These are phyloP conservation scores for Brassicogethes aeneus DNA, from an alignment of 2,888 invertebrate genomes.

Conservation along the genomic window DNA sequence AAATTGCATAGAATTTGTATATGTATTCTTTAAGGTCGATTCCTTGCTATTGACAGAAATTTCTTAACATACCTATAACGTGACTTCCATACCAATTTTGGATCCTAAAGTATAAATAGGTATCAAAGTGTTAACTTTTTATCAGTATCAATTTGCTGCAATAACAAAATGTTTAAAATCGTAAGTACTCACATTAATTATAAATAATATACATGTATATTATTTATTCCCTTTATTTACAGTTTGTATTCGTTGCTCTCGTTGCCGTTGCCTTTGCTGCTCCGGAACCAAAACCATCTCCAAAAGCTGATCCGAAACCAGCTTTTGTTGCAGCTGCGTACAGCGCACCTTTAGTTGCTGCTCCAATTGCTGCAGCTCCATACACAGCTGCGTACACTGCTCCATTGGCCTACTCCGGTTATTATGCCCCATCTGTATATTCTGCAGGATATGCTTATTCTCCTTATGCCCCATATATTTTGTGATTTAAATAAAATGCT, in stretches of 20 bases:
- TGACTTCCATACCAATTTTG: no score
- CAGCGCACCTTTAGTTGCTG: slow-evolving; percentile 8
- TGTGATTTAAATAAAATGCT: neutral
- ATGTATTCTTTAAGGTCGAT: no score
- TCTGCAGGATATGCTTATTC: slow-evolving; percentile 14
- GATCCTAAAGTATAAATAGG: no score
- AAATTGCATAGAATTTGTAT: no score
- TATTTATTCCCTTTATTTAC: no score
- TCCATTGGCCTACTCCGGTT: slow-evolving; percentile 5
- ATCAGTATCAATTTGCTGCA: no score
- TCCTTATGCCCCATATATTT: slow-evolving; percentile 6
- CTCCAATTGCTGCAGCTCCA: slow-evolving; percentile 8
- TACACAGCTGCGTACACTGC: slow-evolving; percentile 9
- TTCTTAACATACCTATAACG: no score
- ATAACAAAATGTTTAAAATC: no score
- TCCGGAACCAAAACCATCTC: slow-evolving; percentile 9
- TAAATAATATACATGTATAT: no score
- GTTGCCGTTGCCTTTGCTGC: slow-evolving; percentile 10
- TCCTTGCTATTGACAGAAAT: no score
- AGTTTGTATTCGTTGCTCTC: slow-evolving; percentile 12
- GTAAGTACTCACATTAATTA: no score
- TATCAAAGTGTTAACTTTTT: no score
- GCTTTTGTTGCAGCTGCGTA: slow-evolving; percentile 13
- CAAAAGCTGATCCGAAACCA: slow-evolving; percentile 10
- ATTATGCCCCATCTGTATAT: slow-evolving; percentile 11